Conservation (phyloP, 1,140 invertebrate genomes). For the Drosophila orena region DNA sequence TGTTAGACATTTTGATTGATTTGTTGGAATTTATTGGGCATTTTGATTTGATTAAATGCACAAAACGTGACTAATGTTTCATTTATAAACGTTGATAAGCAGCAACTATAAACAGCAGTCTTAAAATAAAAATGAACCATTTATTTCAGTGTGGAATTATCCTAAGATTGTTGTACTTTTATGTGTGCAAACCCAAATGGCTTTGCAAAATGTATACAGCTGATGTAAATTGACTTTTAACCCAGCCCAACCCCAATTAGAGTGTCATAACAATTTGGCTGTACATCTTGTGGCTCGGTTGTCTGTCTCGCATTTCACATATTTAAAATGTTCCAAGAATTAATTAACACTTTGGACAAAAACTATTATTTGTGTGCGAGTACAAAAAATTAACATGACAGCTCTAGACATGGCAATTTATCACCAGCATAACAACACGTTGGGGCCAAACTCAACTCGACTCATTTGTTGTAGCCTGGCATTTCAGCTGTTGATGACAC, state of each 20-base stretch:
- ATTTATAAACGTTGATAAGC: background rate
- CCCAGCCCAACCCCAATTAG: conserved; percentile 27
- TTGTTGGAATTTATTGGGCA: background rate
- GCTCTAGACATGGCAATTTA: conserved; percentile 82
- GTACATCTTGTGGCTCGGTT: conserved; percentile 26
- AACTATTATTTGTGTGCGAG: conserved; percentile 76
- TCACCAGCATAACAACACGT: conserved; percentile 79
- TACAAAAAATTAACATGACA: conserved; percentile 81
- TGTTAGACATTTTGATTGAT: background rate
- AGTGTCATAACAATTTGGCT: conserved; percentile 23
- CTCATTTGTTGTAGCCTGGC: conserved; percentile 32
- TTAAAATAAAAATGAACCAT: too few relatives aligned
- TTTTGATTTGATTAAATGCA: background rate
- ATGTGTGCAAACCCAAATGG: too few relatives aligned
- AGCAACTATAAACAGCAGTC: background rate
- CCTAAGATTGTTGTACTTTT: too few relatives aligned
- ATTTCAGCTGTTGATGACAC: conserved; percentile 76
- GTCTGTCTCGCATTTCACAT: conserved; percentile 37
- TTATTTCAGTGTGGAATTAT: background rate
- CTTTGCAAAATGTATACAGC: background rate
- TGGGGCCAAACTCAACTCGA: conserved; percentile 42
- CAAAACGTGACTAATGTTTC: background rate
- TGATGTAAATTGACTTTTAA: conserved; percentile 23
- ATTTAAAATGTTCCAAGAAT: conserved; percentile 75
- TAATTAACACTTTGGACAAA: conserved; percentile 80